Base-by-base conservation (phyloP, 2,888 invertebrate genomes). In the Apocheima hispidaria region DNA sequence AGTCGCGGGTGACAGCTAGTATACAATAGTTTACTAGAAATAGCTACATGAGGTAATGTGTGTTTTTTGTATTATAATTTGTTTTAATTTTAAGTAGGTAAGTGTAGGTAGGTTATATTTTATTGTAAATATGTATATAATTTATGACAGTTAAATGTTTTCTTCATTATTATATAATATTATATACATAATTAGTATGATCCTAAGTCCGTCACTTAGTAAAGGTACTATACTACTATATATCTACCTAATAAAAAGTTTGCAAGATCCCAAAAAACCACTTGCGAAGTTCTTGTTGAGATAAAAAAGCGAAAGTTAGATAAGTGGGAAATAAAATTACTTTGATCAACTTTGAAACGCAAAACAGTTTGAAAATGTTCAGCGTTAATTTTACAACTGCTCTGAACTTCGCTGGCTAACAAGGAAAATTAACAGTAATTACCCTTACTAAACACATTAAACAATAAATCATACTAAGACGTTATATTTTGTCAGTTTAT, bases 351-450 rank as follows among this genome's bases (percentile, higher is more conserved):
- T 50, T 50, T 36, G 35, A 38, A 50, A 50, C 50, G 36, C 50
- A 36, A 50, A 50, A 36, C 50, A 50, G 36, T 50, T 50, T 50
- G 50, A 50, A 50, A 50, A 35, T 50, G 23, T 50, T 50, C 50
- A 10, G 36, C 36, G 50, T 50, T 50, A 36, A 50, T 50, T 50
- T 50, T 36, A 50, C 38, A 50, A 38, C 36, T 49, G 49, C n/a
- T 21, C 23, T 36, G 26, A 50, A 50, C 50, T 50, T 50, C 38
- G 16, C 21, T 26, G 50, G 26, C 16, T 50, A 49, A 50, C 38
- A 36, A 23, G 50, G 16, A 35, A 26, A 50, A 50, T 50, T 50
- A 38, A 12, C 36, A 50, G 38, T 50, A 50, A 38, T 50, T 50
- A 50, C 36, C 21, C 50, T 50, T 23, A 23, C 28, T 50, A 50